phyloP scores from a whole-genome alignment of 2,888 invertebrate species.

The Troides oblongomaculatus region DNA sequence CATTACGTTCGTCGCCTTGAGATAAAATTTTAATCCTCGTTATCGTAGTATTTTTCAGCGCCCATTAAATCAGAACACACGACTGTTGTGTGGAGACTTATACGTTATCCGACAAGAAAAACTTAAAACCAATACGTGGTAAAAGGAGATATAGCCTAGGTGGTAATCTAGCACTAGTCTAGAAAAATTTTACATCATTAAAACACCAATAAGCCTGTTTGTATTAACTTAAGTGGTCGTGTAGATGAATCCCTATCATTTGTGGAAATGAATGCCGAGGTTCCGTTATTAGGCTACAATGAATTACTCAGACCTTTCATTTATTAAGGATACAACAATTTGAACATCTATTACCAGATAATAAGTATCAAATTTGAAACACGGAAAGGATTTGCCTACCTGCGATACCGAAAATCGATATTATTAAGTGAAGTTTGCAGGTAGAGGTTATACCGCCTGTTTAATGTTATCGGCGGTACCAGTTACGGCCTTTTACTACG shows the following conservation, averaged over 20 bases:
- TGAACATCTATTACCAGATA: not conserved
- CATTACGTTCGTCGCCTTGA: too few species aligned
- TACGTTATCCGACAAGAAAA: too few species aligned
- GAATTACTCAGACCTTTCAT: conserved; percentile 55
- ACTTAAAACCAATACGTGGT: too few species aligned
- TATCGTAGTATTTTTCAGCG: too few species aligned
- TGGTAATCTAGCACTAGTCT: too few species aligned
- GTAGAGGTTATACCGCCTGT: conserved; percentile 37
- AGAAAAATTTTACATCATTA: not conserved
- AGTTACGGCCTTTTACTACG: conserved; percentile 55
- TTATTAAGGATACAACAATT: conserved; percentile 12
- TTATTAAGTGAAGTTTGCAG: conserved; percentile 46
- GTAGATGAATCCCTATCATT: not conserved
- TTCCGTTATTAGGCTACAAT: conserved; percentile 44
- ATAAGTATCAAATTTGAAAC: conserved; percentile 32
- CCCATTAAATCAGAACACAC: too few species aligned
- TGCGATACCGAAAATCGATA: conserved; percentile 39
- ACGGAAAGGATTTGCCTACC: conserved; percentile 37
- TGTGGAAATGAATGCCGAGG: not conserved
- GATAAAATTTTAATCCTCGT: too few species aligned
- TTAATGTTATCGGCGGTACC: conserved; percentile 56
- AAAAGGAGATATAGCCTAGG: too few species aligned
- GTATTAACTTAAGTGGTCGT: too few species aligned
- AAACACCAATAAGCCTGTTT: not conserved
- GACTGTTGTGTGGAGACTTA: too few species aligned